phyloP scores from a whole-genome alignment of 2,888 invertebrate species.

The Nemoura dubitans region DNA sequence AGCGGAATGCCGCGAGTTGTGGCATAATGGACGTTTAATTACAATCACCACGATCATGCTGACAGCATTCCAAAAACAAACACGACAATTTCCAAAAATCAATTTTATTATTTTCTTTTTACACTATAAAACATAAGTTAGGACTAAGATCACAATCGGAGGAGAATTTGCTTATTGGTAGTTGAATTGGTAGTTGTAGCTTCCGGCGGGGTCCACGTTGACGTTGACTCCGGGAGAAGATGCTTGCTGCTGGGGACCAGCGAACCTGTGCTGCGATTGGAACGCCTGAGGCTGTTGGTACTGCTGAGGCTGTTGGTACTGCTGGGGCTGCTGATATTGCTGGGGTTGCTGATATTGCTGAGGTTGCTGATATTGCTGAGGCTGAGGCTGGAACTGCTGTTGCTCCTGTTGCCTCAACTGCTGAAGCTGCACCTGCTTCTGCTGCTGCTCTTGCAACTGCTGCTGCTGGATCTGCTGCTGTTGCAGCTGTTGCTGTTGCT shows the following conservation, averaged over 20 bases:
- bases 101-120: conserved; percentile 32
- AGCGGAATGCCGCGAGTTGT: conserved; percentile 21
- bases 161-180: conserved; percentile 26
- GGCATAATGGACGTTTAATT: conserved; percentile 19
- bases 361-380: conserved; percentile 39
- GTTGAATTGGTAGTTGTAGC: conserved; percentile 38
- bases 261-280: conserved; percentile 43
- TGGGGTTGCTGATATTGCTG: conserved; percentile 39
- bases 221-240: not conserved
- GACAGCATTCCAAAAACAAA: conserved; percentile 19
- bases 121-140: conserved; percentile 27
- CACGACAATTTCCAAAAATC: not conserved
- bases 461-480: conserved; percentile 39
- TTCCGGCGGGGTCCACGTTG: not conserved
- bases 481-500: conserved; percentile 42
- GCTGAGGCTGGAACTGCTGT: conserved; percentile 23
- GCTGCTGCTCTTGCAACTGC: conserved; percentile 47
- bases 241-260: not conserved
- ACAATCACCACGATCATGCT: not conserved
- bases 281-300: conserved; percentile 38
- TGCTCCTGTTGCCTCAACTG: conserved; percentile 36
- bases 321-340: conserved; percentile 37
- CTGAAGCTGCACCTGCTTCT: conserved; percentile 48
- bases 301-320: conserved; percentile 40
- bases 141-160: not conserved